Base-by-base conservation (phyloP, 2,113 vertebrate species). In the Oreocharis arfaki region DNA sequence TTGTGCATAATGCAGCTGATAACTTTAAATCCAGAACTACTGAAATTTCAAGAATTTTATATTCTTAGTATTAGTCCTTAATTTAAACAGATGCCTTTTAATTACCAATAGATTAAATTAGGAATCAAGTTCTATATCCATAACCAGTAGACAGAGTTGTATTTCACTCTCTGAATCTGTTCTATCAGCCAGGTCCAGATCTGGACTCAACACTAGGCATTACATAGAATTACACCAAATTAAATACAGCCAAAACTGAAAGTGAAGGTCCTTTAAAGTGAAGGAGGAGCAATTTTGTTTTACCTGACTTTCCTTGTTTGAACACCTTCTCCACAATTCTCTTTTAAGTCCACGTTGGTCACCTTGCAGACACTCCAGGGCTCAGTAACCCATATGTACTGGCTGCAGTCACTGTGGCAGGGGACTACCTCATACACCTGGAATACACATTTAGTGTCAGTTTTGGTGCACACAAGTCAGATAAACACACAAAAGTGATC, bases 251-350 rank as follows among this genome's bases (percentile, higher is more conserved):
- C 27, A 75, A 46, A 60, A 49, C 9, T n/a, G 37, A 57, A 84
- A 87, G 33, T 32, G 53, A 84, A n/a, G 14, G 9, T 49, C 44
- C 4, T 47, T n/a, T 46, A 52, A 73, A 55, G n/a, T 60, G 41
- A 67, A 60, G 37, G 30, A 79, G 35, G 6, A 85, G 11, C 22
- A 91, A 60, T 56, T 60, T 42, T 60, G 14, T 21, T 80, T 92
- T 98, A 99, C 99, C 99, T 99, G 97, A 99, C 99, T 99, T 99
- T 99, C 35, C 99, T 98, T 32, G 99, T 99, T 82, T 99, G 99
- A 55, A 99, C 99, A 1, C 99, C 99, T 92, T 99, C 99, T 42
- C 99, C 99, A 35, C 99, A 99, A 97, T 99, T 99, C 87, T 99
- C 98, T 59, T 98, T 98, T 42, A 98, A 97, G 85, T 99, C 98